Evolutionary conservation across 2,888 invertebrate genomes (phyloP).

Genomic region (Beris chalybata): DNA sequence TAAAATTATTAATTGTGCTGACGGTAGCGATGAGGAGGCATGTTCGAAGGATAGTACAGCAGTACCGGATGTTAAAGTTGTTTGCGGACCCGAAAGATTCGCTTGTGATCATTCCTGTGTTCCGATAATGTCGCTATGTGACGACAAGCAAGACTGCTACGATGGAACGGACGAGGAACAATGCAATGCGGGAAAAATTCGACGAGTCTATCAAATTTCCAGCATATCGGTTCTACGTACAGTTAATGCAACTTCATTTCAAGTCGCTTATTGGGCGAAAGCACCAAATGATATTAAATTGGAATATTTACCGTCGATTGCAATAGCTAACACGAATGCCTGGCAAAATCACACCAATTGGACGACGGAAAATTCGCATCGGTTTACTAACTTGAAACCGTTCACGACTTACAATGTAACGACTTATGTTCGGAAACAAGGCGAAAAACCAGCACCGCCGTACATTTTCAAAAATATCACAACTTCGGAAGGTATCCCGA

Average conservation of each 20-base stretch:
- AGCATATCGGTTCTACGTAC: constrained; percentile 66
- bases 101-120: constrained; percentile 65
- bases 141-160: constrained; percentile 69
- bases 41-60: constrained; percentile 48
- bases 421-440: constrained; percentile 68
- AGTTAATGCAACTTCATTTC: constrained; percentile 65
- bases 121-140: constrained; percentile 64
- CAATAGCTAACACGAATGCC: constrained; percentile 55
- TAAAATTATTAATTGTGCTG: constrained; percentile 59
- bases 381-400: constrained; percentile 67
- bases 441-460: constrained; percentile 61
- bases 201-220: constrained; percentile 60
- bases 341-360: constrained; percentile 66
- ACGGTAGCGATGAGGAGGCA: constrained; percentile 60
- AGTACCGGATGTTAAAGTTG: constrained; percentile 10
- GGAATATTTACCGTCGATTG: constrained; percentile 72
- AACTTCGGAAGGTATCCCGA: constrained; percentile 74
- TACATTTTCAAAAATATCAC: constrained; percentile 63
- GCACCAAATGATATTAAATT: constrained; percentile 48
- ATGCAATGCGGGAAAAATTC: constrained; percentile 58
- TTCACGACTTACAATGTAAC: constrained; percentile 79
- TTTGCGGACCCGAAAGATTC: constrained; percentile 57
- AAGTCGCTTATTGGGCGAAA: constrained; percentile 66
- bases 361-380: constrained; percentile 63
- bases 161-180: constrained; percentile 75